Evolutionary conservation across 2,113 vertebrate genomes (phyloP).

Genomic region (Corvus hawaiiensis): DNA sequence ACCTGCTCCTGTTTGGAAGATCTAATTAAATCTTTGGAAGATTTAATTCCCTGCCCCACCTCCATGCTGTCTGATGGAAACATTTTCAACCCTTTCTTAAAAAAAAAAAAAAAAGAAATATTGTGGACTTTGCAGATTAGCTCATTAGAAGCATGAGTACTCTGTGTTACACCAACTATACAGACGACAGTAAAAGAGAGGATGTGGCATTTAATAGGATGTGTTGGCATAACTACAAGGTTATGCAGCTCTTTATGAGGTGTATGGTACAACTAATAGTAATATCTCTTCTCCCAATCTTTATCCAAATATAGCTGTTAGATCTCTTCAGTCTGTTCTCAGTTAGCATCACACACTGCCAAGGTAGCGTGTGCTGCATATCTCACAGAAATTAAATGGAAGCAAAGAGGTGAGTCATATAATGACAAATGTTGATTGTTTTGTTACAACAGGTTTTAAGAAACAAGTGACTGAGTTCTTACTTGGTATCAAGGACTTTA

Average conservation of each 20-base stretch:
- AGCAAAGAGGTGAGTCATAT: not conserved
- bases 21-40: too few species aligned
- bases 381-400: not conserved
- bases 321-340: not conserved
- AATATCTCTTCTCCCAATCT: not conserved
- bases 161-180: not conserved
- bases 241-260: not conserved
- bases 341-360: not conserved
- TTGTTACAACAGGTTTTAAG: not conserved
- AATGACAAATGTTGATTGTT: not conserved
- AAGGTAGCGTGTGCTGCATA: not conserved
- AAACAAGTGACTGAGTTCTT: not conserved
- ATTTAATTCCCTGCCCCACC: not conserved
- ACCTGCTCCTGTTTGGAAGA: not conserved
- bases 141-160: not conserved
- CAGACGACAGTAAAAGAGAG: not conserved
- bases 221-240: not conserved
- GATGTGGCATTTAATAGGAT: not conserved
- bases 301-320: not conserved
- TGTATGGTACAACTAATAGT: not conserved
- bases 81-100: not conserved
- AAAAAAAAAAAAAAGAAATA: not conserved
- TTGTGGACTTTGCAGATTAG: not conserved
- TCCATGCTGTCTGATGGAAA: not conserved
- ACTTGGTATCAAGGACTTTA: not conserved